phyloP scores from a whole-genome alignment of 2,888 invertebrate genomes.

The Cordilura impudica region DNA sequence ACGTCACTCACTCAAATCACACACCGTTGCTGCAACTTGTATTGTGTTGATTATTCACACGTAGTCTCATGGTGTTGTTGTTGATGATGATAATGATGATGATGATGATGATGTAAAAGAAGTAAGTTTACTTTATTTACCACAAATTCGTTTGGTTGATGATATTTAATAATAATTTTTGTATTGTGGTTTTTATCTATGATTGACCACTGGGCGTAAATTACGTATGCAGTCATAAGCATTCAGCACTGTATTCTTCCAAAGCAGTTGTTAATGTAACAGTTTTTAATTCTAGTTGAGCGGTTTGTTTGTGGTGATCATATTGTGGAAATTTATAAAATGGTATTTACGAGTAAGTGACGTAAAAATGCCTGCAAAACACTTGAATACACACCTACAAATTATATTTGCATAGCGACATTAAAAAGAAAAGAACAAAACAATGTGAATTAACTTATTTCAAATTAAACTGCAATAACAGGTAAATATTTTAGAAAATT shows the following conservation, averaged over 20 bases:
- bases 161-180: slow-evolving; percentile 1
- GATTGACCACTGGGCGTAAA: slow-evolving; percentile 45
- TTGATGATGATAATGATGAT: neutral
- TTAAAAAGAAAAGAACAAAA: too few relatives aligned
- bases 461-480: too few relatives aligned
- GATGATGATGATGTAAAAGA: slow-evolving; percentile 1
- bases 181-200: slow-evolving; percentile 14
- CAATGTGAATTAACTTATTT: too few relatives aligned
- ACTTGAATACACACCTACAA: too few relatives aligned
- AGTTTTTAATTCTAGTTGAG: too few relatives aligned
- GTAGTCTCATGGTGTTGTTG: slow-evolving; percentile 3
- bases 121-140: neutral
- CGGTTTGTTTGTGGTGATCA: too few relatives aligned
- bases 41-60: neutral
- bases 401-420: too few relatives aligned
- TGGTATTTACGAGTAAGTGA: too few relatives aligned
- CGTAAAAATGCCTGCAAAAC: too few relatives aligned
- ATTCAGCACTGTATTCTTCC: neutral
- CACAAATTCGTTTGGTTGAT: neutral
- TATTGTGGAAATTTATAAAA: too few relatives aligned
- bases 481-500: too few relatives aligned
- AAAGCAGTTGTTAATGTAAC: too few relatives aligned
- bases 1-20: neutral
- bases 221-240: neutral
- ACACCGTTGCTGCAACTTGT: neutral